phyloP scores from a whole-genome alignment of 2,797 vertebrate genomes.

The Melanotaenia nigrans region DNA sequence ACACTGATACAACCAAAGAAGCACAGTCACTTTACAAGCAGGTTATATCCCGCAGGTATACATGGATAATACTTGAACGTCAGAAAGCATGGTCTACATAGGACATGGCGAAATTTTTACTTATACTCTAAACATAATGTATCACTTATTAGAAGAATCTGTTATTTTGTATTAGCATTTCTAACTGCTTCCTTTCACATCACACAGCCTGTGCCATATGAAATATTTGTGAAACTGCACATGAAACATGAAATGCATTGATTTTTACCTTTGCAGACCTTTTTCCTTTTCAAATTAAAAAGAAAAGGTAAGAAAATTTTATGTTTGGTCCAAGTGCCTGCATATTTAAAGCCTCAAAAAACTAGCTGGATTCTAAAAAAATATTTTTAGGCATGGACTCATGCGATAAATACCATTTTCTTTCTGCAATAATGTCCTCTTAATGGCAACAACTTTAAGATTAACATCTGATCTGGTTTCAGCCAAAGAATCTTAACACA shows the following conservation, averaged over 20 bases:
- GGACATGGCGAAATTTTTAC: no score
- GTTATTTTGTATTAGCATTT: background rate
- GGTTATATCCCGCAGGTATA: no score
- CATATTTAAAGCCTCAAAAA: conserved; percentile 17
- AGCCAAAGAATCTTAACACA: conserved; percentile 62
- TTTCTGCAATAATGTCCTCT: conserved; percentile 24
- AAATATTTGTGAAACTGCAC: background rate
- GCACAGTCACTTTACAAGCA: background rate
- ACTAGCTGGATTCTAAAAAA: conserved; percentile 7
- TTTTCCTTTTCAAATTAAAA: background rate
- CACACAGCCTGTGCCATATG: background rate
- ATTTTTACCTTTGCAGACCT: background rate
- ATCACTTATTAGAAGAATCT: no score
- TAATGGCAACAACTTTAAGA: conserved; percentile 60
- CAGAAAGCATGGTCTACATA: no score
- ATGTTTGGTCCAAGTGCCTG: conserved; percentile 1
- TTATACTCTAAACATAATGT: no score
- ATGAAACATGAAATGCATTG: background rate
- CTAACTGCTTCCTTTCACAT: background rate
- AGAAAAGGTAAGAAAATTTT: background rate
- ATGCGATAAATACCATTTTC: conserved; percentile 27
- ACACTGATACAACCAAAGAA: background rate
- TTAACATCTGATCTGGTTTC: conserved; percentile 73
- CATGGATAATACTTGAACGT: no score
- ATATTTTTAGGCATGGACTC: conserved; percentile 34